phyloP scores from a whole-genome alignment of 1,140 invertebrate species.

The Mycetomoellerius zeteki region DNA sequence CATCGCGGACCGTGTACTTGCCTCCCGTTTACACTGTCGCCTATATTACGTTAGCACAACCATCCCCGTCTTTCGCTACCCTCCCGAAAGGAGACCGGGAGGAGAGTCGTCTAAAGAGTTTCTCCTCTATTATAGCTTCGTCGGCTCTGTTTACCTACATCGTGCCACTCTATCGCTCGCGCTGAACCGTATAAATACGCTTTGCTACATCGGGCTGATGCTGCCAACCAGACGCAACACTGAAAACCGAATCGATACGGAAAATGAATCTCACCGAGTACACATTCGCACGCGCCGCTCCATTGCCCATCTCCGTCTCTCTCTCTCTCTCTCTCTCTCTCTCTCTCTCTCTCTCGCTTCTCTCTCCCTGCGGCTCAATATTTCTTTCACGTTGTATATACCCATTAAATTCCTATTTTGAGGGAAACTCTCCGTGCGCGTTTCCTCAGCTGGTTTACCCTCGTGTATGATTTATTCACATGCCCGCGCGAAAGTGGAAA shows the following conservation, averaged over 20 bases:
- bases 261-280: constrained; percentile 51
- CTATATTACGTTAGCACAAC: constrained; percentile 33
- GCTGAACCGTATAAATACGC: constrained; percentile 34
- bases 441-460: not conserved
- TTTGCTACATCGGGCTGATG: not conserved
- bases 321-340: not conserved
- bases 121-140: not conserved
- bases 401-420: constrained; percentile 43
- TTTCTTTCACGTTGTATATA: constrained; percentile 22
- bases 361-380: constrained; percentile 19
- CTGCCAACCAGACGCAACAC: constrained; percentile 52
- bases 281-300: constrained; percentile 23
- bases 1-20: constrained; percentile 31
- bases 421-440: not conserved
- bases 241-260: constrained; percentile 56
- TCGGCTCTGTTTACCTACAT: constrained; percentile 41
- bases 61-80: not conserved
- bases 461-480: constrained; percentile 28
- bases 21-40: constrained; percentile 39
- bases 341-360: not conserved
- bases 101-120: not conserved
- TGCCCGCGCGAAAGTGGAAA: not conserved
- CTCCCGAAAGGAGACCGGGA: not conserved
- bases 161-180: constrained; percentile 13
- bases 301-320: not conserved